Percentiles rank a stretch among this genome's conserved stretches.
Conservation (phyloP, 2,797 vertebrate species). For the Acanthornis magna region DNA sequence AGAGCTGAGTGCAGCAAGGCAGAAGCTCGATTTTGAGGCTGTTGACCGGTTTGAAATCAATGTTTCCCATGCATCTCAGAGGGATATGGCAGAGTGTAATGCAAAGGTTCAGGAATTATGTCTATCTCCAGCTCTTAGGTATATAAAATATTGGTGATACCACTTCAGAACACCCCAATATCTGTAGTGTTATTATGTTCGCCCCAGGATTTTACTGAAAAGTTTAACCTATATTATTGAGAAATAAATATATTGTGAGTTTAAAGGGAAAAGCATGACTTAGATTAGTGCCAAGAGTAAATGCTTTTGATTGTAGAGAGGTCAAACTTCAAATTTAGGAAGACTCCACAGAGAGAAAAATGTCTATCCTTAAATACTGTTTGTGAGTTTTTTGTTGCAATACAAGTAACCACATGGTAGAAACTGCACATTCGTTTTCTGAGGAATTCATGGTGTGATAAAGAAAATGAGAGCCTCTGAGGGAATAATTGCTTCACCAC, state of each 20-base stretch:
- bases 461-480: slow-evolving; percentile 64
- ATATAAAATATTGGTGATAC: neutral
- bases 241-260: neutral
- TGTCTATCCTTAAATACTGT: neutral
- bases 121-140: neutral
- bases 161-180: neutral
- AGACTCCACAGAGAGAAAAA: neutral
- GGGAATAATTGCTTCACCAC: slow-evolving; percentile 69
- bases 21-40: neutral
- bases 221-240: neutral
- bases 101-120: neutral
- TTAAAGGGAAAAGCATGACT: neutral
- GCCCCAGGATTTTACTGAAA: neutral
- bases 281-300: neutral
- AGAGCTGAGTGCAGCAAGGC: neutral
- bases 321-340: neutral
- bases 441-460: slow-evolving; percentile 60
- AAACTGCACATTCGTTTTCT: slow-evolving; percentile 34
- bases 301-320: neutral
- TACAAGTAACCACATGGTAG: slow-evolving; percentile 17
- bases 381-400: slow-evolving; percentile 9
- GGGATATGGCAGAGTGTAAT: neutral
- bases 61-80: neutral
- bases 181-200: neutral
- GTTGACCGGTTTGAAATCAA: neutral